These are phyloP conservation scores for Rhyzopertha dominica DNA, from an alignment of 1,140 invertebrate species.

Conservation along the genomic window DNA sequence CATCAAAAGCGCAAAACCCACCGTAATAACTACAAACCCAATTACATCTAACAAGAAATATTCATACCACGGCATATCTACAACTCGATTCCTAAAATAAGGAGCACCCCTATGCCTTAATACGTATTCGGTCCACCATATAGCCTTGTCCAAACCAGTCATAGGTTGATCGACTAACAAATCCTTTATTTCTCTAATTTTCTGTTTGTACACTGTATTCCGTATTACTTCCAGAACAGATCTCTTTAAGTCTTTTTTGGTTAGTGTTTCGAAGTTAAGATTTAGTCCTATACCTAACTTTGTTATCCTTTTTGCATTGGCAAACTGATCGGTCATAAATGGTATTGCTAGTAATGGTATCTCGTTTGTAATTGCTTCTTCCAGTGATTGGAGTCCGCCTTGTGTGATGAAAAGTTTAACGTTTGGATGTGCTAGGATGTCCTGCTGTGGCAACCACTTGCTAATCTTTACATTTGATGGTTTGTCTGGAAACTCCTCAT, in stretches of 20 bases:
- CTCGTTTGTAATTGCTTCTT: slow-evolving; percentile 53
- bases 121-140: slow-evolving; percentile 43
- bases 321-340: slow-evolving; percentile 40
- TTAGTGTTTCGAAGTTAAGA: slow-evolving; percentile 34
- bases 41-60: slow-evolving; percentile 32
- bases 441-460: slow-evolving; percentile 53
- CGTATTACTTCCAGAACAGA: slow-evolving; percentile 26
- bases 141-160: slow-evolving; percentile 27
- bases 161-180: slow-evolving; percentile 20
- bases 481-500: neutral
- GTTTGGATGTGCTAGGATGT: too few relatives aligned
- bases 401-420: too few relatives aligned
- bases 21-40: too few relatives aligned
- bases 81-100: slow-evolving; percentile 44
- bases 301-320: slow-evolving; percentile 28
- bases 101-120: slow-evolving; percentile 38
- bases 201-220: slow-evolving; percentile 16
- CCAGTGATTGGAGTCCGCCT: too few relatives aligned
- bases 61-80: slow-evolving; percentile 39
- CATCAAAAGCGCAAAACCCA: too few relatives aligned
- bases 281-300: slow-evolving; percentile 33
- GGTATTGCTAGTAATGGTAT: slow-evolving; percentile 53
- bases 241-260: slow-evolving; percentile 30
- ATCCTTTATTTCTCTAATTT: slow-evolving; percentile 10
- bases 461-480: slow-evolving; percentile 31